phyloP scores from a whole-genome alignment of 2,888 invertebrate genomes.

The Luperina nickerlii region DNA sequence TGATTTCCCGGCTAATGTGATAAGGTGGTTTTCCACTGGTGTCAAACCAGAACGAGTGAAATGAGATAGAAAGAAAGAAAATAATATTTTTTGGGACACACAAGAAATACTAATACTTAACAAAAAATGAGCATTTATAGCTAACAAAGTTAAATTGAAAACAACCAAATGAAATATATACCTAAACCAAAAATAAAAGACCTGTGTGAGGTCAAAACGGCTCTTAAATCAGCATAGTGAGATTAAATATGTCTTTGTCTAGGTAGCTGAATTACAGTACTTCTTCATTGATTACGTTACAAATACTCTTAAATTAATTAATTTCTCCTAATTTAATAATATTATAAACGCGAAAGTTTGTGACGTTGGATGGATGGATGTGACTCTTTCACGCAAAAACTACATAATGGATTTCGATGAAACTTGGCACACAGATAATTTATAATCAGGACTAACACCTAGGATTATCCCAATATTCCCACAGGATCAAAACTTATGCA shows the following conservation, averaged over 20 bases:
- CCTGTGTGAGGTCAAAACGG: no score
- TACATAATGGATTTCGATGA: background rate
- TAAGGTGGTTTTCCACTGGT: background rate
- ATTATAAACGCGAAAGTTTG: background rate
- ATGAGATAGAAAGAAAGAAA: no score
- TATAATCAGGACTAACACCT: no score
- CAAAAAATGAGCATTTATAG: background rate
- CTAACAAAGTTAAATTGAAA: background rate
- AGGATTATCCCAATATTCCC: no score
- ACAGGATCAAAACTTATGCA: no score
- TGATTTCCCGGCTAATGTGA: slow-evolving; percentile 26
- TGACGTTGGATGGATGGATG: no score
- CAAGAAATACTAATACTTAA: background rate
- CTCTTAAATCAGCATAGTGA: background rate
- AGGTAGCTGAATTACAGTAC: background rate
- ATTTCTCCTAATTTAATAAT: background rate
- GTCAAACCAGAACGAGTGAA: background rate
- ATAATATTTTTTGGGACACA: background rate
- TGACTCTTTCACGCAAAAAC: background rate
- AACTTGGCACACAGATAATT: background rate
- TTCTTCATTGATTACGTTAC: background rate
- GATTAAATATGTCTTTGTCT: background rate
- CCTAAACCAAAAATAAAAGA: background rate
- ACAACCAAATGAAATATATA: background rate
- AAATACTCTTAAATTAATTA: no score